phyloP scores from a whole-genome alignment of 2,888 invertebrate species.

The Eurytoma adleriae region DNA sequence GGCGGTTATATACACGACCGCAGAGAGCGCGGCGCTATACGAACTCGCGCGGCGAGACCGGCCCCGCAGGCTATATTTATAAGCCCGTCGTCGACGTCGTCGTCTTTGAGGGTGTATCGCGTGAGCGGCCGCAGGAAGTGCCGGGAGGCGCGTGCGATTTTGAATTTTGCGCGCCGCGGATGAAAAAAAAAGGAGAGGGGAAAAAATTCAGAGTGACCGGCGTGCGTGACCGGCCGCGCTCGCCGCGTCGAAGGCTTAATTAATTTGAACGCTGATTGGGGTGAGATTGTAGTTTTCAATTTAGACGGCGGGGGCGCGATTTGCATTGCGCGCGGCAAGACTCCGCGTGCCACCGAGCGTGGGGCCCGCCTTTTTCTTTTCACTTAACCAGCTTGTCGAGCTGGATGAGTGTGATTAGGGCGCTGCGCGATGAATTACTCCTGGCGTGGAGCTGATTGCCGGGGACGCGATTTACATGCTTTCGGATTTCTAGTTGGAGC shows the following conservation, averaged over 20 bases:
- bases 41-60: background rate
- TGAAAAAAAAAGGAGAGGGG: no score
- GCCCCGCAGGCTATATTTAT: conserved; percentile 17
- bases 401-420: background rate
- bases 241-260: conserved; percentile 38
- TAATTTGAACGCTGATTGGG: conserved; percentile 39
- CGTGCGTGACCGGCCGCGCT: background rate
- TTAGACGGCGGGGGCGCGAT: conserved; percentile 6
- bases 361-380: background rate
- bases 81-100: background rate
- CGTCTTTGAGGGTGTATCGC: conserved; percentile 16
- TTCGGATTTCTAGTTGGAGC: no score
- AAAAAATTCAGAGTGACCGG: conserved; percentile 37
- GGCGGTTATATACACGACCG: background rate
- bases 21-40: background rate
- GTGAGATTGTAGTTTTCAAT: conserved; percentile 45
- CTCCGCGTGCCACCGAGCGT: background rate
- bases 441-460: no score
- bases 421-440: background rate
- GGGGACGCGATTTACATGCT: no score
- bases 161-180: conserved; percentile 6
- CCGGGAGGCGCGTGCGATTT: conserved; percentile 34
- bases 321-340: background rate
- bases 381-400: background rate
- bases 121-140: conserved; percentile 33